Base-by-base conservation (phyloP, 2,888 invertebrate genomes). In the Cremastinae sp. region DNA sequence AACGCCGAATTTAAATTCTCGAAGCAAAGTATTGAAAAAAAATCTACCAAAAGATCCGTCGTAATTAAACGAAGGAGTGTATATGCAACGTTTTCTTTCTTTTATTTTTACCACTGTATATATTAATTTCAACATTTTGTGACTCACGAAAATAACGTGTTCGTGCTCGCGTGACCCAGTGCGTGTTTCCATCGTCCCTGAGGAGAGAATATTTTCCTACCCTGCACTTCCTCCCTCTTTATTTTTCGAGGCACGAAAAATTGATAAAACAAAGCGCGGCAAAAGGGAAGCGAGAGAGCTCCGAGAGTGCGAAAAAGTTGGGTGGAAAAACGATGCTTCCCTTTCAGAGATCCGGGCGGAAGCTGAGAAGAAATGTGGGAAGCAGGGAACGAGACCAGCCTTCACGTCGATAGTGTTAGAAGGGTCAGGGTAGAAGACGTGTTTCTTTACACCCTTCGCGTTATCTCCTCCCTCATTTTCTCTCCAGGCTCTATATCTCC, bases 401-500 rank as follows among this genome's bases (percentile, higher is more conserved):
- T 53, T 65, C 43, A 78, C 66, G 68, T 68, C 66, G 68, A 78
- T 77, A 43, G 53, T 78, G 78, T 80, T 78, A 77, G 75, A 70
- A 69, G 78, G 80, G 79, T 79, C 79, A 79, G 79, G 80, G 76
- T 75, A 62, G 41, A 64, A 51, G 64, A 18, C 72, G 64, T 45
- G 64, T 62, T 61, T 41, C 22, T 68, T 28, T 53, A 58, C 55
- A 61, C 49, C 51, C 45, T 39, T 18, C 56, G 74, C 53, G 14
- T 66, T 53, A 37, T 65, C 14, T 53, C 51, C 37, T 45, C 39
- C 16, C 28, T 53, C 28, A 41, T 22, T 28, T 16, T 45, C 51
- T 47, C 43, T 47, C 61, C 37, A 12, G 35, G 8, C 51, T 45
- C 22, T 2, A n/a, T 14, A 18, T 39, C 28, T 49, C 14, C 18